Conservation (phyloP, 2,797 vertebrate species). For the Phaenicophaeus curvirostris region DNA sequence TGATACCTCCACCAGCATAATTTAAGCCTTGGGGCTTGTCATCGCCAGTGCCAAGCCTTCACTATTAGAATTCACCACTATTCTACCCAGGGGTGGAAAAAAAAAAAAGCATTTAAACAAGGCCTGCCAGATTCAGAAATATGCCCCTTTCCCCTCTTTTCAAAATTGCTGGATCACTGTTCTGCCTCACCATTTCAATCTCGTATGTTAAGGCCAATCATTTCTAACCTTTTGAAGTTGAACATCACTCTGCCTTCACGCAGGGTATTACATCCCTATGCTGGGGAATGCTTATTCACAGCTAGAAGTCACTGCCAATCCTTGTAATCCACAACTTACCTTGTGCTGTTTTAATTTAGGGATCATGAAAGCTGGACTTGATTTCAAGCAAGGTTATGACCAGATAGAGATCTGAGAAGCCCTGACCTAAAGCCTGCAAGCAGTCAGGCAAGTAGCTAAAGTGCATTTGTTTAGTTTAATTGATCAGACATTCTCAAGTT, state of each 20-base stretch:
- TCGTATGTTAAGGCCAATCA: background rate
- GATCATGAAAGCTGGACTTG: background rate
- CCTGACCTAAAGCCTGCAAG: background rate
- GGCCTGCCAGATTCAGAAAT: background rate
- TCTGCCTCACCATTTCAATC: background rate
- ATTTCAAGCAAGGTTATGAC: constrained; percentile 3
- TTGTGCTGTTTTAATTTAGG: background rate
- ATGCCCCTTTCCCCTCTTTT: background rate
- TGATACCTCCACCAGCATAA: background rate
- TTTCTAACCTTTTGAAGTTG: background rate
- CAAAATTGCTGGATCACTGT: background rate
- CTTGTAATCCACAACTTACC: background rate
- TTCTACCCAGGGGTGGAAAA: background rate
- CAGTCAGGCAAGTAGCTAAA: background rate
- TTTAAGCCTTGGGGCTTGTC: background rate
- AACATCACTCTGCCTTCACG: background rate
- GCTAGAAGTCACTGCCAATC: background rate
- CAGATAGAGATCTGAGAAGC: background rate
- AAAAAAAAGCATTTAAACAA: background rate
- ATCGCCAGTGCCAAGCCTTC: background rate
- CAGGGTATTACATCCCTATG: background rate
- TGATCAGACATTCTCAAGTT: background rate
- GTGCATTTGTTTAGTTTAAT: background rate
- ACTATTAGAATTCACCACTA: background rate
- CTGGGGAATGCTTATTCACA: background rate